Evolutionary conservation across 2,888 invertebrate species (phyloP), one percentile per base, ranked within the genome.

Genomic region (Ophioninae sp.): DNA sequence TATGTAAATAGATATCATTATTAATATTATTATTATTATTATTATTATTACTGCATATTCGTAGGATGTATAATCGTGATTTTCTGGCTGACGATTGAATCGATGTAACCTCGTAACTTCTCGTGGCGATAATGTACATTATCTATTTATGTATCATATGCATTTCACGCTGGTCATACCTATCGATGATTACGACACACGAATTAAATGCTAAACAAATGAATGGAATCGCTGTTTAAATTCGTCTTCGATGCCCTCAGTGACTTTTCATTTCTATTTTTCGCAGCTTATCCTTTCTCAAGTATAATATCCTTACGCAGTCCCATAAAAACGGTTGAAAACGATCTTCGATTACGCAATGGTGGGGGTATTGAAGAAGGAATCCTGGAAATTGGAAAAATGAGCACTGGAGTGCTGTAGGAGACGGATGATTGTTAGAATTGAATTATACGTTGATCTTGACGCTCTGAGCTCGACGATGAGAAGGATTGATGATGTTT

Each of bases 161-260:
- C 86, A 83, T 86, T 30, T 81, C 77, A 82, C 75, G 76, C 85
- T 86, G 83, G 87, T 30, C 87, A 83, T 88, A 86, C 87, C 86
- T 86, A 88, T 87, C 86, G 86, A 85, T 85, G 83, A 86, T 86
- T 90, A 90, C 90, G 91, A 90, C 85, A 79, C 80, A 88, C 81
- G 88, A 87, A 82, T 87, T 86, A 86, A 87, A 89, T 77, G 64
- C 87, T 85, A 59, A 63, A 68, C 41, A 30, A 30, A 30, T 30
- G 30, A 30, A 0, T 37, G 23, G 51, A 23, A 20, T 73, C 10
- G 64, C 61, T 59, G n/a, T 64, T 73, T 30, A 30, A 30, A 61
- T 20, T 64, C 37, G 22, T 17, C 6, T 51, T 65, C 37, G 17
- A 51, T 51, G 13, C 13, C 13, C 51, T 17, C 13, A 6, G 51